These are phyloP conservation scores for Reinhardtius hippoglossoides DNA, from an alignment of 2,113 vertebrate species.

Conservation along the genomic window DNA sequence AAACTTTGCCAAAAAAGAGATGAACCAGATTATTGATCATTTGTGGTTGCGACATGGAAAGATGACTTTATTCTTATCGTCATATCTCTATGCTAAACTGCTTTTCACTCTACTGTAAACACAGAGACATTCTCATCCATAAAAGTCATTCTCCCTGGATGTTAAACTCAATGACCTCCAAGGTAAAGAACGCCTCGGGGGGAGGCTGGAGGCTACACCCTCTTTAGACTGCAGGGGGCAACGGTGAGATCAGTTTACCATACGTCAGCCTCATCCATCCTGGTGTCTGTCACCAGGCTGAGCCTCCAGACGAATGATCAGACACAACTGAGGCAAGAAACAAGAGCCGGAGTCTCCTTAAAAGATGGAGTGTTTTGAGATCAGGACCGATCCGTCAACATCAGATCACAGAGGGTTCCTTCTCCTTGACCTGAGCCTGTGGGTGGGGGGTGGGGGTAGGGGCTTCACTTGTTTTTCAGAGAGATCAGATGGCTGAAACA, in stretches of 20 bases:
- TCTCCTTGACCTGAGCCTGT: slow-evolving; percentile 36
- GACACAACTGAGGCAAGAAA: slow-evolving; percentile 14
- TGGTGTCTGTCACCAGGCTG: slow-evolving; percentile 29
- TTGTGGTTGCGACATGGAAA: neutral
- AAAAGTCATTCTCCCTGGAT: slow-evolving; percentile 4
- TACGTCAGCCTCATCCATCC: slow-evolving; percentile 21
- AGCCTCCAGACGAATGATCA: slow-evolving; percentile 39
- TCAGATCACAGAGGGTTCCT: slow-evolving; percentile 22
- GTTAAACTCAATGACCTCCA: slow-evolving; percentile 69
- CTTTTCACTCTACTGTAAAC: neutral
- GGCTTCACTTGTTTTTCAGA: slow-evolving; percentile 8
- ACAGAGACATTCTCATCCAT: neutral
- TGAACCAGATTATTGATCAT: slow-evolving; percentile 2
- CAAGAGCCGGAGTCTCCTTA: slow-evolving; percentile 5
- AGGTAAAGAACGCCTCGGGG: slow-evolving; percentile 53
- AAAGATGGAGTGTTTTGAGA: slow-evolving; percentile 6
- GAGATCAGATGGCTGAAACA: slow-evolving; percentile 46
- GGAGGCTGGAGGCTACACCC: slow-evolving; percentile 60
- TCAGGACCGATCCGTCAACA: slow-evolving; percentile 15
- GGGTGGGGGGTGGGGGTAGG: neutral
- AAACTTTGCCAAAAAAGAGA: neutral
- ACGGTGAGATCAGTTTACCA: slow-evolving; percentile 7
- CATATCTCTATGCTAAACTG: neutral
- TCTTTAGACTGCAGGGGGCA: slow-evolving; percentile 71
- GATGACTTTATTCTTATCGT: neutral